phyloP scores from a whole-genome alignment of 2,888 invertebrate genomes.

The Argyresthia albistria region DNA sequence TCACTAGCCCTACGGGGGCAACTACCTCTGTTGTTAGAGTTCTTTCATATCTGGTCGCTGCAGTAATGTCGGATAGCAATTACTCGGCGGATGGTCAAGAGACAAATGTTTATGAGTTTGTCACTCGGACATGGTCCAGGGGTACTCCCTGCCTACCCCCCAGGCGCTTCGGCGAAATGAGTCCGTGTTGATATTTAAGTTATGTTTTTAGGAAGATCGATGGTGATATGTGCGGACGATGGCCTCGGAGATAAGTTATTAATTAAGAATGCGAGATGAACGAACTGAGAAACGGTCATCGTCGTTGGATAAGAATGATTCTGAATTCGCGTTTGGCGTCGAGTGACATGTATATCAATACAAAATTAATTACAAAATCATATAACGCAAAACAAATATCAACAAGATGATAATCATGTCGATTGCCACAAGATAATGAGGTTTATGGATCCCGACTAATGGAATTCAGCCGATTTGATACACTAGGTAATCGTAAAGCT shows the following conservation, averaged over 20 bases:
- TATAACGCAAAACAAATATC: too few species aligned
- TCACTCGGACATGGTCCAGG: constrained; percentile 44
- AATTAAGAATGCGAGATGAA: too few species aligned
- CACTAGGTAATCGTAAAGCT: too few species aligned
- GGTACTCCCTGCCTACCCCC: constrained; percentile 23
- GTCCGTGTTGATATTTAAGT: constrained; percentile 45
- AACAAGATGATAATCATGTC: too few species aligned
- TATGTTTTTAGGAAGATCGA: constrained; percentile 29
- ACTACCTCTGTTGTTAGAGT: constrained; percentile 15
- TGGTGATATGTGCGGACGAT: constrained; percentile 17
- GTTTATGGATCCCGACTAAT: too few species aligned
- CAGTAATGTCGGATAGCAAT: constrained; percentile 48
- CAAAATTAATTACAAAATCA: too few species aligned
- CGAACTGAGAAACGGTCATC: too few species aligned
- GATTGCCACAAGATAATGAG: too few species aligned
- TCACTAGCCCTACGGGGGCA: constrained; percentile 5
- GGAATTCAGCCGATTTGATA: too few species aligned
- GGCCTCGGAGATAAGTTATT: background rate
- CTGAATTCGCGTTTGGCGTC: too few species aligned
- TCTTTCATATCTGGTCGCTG: constrained; percentile 31
- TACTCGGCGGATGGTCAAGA: constrained; percentile 54
- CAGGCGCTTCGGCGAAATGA: constrained; percentile 30
- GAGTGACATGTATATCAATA: too few species aligned
- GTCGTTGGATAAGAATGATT: too few species aligned
- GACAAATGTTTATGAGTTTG: constrained; percentile 72